Evolutionary conservation across 2,888 invertebrate species (phyloP).

Genomic region (Patella depressa): DNA sequence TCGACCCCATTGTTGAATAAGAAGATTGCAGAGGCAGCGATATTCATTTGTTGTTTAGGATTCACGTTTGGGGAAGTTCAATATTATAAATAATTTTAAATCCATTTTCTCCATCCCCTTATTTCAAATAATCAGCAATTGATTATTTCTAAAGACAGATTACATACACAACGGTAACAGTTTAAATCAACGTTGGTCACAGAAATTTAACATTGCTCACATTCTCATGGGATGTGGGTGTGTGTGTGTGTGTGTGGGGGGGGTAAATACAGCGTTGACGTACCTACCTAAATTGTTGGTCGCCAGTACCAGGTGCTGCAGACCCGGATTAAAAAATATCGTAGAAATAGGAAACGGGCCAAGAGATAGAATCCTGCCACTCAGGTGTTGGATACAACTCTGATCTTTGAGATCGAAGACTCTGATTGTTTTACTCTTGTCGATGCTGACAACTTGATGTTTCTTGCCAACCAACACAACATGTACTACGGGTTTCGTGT

Average conservation of each 20-base stretch:
- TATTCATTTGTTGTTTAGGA: too few species aligned
- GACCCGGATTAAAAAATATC: slow-evolving; percentile 45
- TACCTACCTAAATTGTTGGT: slow-evolving; percentile 42
- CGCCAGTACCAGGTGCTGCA: slow-evolving; percentile 48
- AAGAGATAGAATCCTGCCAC: slow-evolving; percentile 49
- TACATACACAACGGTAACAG: too few species aligned
- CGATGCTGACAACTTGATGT: slow-evolving; percentile 80
- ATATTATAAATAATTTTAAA: too few species aligned
- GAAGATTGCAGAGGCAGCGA: too few species aligned
- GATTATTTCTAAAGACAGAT: too few species aligned
- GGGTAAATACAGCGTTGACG: neutral
- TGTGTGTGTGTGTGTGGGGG: neutral
- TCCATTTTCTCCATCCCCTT: too few species aligned
- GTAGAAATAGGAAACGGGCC: slow-evolving; percentile 47
- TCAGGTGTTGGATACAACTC: slow-evolving; percentile 78
- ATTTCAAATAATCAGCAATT: too few species aligned
- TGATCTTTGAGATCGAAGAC: slow-evolving; percentile 82
- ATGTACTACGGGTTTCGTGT: slow-evolving; percentile 75
- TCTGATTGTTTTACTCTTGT: slow-evolving; percentile 81
- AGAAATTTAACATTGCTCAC: too few species aligned
- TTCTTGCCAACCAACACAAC: slow-evolving; percentile 80
- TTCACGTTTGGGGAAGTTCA: too few species aligned
- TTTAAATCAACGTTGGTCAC: too few species aligned
- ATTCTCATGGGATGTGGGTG: too few species aligned
- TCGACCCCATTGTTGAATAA: too few species aligned